Base-by-base conservation (phyloP, 2,888 invertebrate species). In the Augochlorella aurata region DNA sequence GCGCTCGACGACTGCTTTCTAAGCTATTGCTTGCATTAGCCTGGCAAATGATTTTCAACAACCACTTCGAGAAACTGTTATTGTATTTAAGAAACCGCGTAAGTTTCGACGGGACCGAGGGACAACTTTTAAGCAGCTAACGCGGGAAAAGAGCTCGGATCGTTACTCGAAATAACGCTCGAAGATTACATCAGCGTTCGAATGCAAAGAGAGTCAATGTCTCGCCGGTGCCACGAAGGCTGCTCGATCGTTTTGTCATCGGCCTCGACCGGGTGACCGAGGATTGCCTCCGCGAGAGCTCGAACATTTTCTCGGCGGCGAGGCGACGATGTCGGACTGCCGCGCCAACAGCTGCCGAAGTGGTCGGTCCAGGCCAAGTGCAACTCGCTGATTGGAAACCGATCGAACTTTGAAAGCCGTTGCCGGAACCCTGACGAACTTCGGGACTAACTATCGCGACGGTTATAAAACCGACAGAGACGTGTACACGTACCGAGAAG, bases 361-460 rank as follows among this genome's bases (percentile, higher is more conserved):
- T 29, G 29, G 29, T 29, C 58, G 7, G 61, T 61, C 8, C 61
- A 0, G 61, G 2, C 29, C 9, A 24, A 66, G 21, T 24, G 65
- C 65, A 14, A 66, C 65, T 45, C 65, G 44, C 45, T 14, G 65
- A 0, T 0, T 14, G 66, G 66, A n/a, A 74, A 44, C 58, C 38
- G 77, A 74, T 74, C 50, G 74, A 44, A 77, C 65, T 74, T 74
- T 74, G n/a, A 24, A 74, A 74, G 58, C 66, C 49, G 8, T 24
- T 8, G 49, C 49, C 10, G 66, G 58, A 47, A 21, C 10, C 18
- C 66, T 61, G 58, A 61, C 24, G 49, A 74, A 67, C 38, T 74
- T 74, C 24, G 14, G 49, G 49, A 61, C 54, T 73, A 73, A 45
- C 63, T 18, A 45, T n/a, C n/a, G 21, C n/a, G 61, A 61, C 74